Percentiles rank a stretch among this genome's conserved stretches.
Conservation (phyloP, 2,888 invertebrate genomes). For the Bembecia ichneumoniformis region DNA sequence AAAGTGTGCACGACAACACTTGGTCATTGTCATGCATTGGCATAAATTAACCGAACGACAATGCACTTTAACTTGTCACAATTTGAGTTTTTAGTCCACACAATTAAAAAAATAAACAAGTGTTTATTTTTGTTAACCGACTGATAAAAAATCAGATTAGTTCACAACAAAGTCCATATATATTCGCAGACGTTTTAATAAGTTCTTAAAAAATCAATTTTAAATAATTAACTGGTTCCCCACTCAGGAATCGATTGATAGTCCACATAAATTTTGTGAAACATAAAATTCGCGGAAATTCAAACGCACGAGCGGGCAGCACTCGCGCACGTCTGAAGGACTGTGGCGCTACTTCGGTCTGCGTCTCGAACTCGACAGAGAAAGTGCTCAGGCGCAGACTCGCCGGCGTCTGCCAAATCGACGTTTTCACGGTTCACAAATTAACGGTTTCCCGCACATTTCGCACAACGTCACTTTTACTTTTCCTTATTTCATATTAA, state of each 20-base stretch:
- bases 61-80: conserved; percentile 23
- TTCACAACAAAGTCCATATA: too few relatives aligned
- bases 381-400: conserved; percentile 66
- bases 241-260: background rate
- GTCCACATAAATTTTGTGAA: background rate
- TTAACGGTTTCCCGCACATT: conserved; percentile 53
- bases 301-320: conserved; percentile 47
- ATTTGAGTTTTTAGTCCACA: too few relatives aligned
- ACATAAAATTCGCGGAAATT: conserved; percentile 34
- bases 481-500: background rate
- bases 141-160: too few relatives aligned
- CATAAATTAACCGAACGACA: conserved; percentile 27
- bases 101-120: too few relatives aligned
- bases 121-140: too few relatives aligned
- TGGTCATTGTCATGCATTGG: conserved; percentile 52
- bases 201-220: too few relatives aligned
- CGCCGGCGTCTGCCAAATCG: conserved; percentile 66
- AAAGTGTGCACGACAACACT: conserved; percentile 37
- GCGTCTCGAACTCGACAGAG: conserved; percentile 38
- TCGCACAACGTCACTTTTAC: conserved; percentile 23
- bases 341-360: conserved; percentile 23
- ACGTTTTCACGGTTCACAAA: conserved; percentile 61
- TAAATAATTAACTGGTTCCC: too few relatives aligned
- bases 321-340: conserved; percentile 24
- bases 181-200: too few relatives aligned